phyloP scores from a whole-genome alignment of 1,140 invertebrate genomes.

The Aricia agestis region DNA sequence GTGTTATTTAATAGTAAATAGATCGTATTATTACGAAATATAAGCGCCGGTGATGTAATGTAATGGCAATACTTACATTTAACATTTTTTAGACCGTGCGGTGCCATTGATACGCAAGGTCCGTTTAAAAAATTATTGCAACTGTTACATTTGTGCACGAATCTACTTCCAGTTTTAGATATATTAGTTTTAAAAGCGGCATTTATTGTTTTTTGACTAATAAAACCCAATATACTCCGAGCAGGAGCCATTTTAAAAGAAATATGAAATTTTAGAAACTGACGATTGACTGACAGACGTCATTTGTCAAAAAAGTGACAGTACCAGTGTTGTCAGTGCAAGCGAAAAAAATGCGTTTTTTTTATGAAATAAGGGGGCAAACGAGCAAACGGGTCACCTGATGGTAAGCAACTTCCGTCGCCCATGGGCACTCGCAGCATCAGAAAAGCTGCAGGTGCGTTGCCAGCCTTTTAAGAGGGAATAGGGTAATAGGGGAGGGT shows the following conservation, averaged over 20 bases:
- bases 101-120: constrained; percentile 33
- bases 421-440: too few species aligned
- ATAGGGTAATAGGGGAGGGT: too few species aligned
- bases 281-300: constrained; percentile 19
- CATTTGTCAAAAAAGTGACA: too few species aligned
- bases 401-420: too few species aligned
- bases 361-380: too few species aligned
- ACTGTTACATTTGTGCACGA: constrained; percentile 61
- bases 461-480: too few species aligned
- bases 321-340: too few species aligned
- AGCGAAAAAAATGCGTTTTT: too few species aligned
- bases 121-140: constrained; percentile 53
- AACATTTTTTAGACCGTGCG: constrained; percentile 53
- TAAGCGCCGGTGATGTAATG: constrained; percentile 65
- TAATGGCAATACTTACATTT: constrained; percentile 70
- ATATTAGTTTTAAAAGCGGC: constrained; percentile 60
- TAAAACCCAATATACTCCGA: constrained; percentile 71
- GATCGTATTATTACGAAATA: constrained; percentile 7
- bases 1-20: not conserved
- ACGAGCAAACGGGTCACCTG: too few species aligned
- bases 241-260: constrained; percentile 68
- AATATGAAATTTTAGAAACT: constrained; percentile 31
- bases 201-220: constrained; percentile 66
- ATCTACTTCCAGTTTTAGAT: constrained; percentile 58
- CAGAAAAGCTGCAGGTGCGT: too few species aligned